Base-by-base conservation (phyloP, 1,140 invertebrate species). In the Marisa cornuarietis region DNA sequence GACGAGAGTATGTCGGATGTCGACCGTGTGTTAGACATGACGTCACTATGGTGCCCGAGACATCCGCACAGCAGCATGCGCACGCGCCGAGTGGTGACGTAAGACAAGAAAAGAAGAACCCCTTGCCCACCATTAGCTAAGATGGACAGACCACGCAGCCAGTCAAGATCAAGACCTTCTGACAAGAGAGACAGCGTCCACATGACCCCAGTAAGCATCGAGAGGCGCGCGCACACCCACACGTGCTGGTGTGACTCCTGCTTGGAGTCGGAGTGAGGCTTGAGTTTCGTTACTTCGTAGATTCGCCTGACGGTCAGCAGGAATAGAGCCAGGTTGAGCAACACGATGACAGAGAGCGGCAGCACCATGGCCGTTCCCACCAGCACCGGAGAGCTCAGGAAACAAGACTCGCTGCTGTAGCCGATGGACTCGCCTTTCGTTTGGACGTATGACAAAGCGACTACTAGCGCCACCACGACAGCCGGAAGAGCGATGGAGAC, bases 41-140 rank as follows among this genome's bases (percentile, higher is more conserved):
- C 3, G 54, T 58, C 54, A 11, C 8, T 9, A 18, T 9, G 11
- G 11, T 18, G 0, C 54, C 65, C 65, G 26, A 68, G 1, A 24
- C 65, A 11, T 11, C 4, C 7, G 65, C 3, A 13, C 0, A 68
- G 26, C 65, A 68, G 4, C n/a, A 31, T 13, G 65, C n/a, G 11
- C 14, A 83, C 83, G 22, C 79, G 74, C 22, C 24, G 31, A 62
- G 76, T 83, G 6, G 78, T 72, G 9, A 93, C 92, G 86, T 93
- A 93, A 0, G 92, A 92, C 0, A 93, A 75, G 82, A 93, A 93
- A 26, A 94, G 92, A 85, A 93, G 93, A 11, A 93, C 82, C 6
- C 93, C 93, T 85, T 93, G 93, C 11, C 93, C 86, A 16, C 92
- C 91, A 84, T 93, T 93, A n/a, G 93, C 84, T 11, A 91, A 81